phyloP scores from a whole-genome alignment of 2,113 vertebrate genomes.

The Pteruthius melanotis region DNA sequence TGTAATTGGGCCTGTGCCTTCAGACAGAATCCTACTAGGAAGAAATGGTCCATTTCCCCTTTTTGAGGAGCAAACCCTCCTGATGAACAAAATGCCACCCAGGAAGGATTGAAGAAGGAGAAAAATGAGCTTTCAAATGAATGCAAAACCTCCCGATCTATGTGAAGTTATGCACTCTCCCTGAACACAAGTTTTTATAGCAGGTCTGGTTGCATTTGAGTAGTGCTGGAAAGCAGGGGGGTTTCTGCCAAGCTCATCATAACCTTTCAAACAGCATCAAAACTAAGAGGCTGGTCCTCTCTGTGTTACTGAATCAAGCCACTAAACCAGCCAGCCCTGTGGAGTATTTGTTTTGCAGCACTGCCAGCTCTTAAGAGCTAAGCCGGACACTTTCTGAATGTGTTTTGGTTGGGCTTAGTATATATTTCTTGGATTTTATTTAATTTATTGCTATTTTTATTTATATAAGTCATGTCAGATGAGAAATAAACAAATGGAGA shows the following conservation, averaged over 20 bases:
- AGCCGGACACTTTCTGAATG: neutral
- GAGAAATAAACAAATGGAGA: neutral
- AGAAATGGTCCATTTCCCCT: neutral
- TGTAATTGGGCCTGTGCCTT: neutral
- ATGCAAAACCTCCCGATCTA: neutral
- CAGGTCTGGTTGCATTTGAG: neutral
- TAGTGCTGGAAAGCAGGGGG: neutral
- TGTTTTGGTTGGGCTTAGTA: neutral
- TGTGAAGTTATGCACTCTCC: neutral
- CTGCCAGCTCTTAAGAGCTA: neutral
- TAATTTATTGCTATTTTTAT: neutral
- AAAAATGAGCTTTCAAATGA: neutral
- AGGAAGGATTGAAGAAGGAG: neutral
- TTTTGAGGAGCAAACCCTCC: neutral
- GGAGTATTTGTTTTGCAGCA: neutral
- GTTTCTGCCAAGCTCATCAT: neutral
- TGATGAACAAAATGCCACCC: neutral
- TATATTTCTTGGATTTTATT: neutral
- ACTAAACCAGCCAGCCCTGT: neutral
- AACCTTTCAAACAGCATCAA: neutral
- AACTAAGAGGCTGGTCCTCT: neutral
- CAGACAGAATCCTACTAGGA: neutral
- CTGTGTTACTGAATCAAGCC: rapidly evolving
- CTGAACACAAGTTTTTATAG: neutral
- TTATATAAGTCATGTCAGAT: neutral